phyloP scores from a whole-genome alignment of 2,888 invertebrate species.

The Aleiodes leptofemur region DNA sequence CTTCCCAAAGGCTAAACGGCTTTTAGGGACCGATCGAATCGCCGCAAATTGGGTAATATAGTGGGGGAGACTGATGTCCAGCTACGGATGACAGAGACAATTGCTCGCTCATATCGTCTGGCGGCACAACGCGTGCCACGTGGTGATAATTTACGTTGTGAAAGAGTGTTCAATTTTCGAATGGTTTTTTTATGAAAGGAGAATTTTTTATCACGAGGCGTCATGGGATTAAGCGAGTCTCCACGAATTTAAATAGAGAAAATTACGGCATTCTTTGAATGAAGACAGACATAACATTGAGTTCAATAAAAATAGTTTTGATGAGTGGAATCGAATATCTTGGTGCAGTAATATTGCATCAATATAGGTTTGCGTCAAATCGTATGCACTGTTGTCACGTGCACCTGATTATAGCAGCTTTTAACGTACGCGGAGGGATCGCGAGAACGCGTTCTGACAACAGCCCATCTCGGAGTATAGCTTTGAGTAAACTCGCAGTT shows the following conservation, averaged over 20 bases:
- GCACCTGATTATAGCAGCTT: no score
- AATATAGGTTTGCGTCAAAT: neutral
- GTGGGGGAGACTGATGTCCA: slow-evolving; percentile 30
- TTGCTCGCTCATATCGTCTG: slow-evolving; percentile 40
- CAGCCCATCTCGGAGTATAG: no score
- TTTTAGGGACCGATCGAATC: slow-evolving; percentile 46
- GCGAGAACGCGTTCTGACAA: no score
- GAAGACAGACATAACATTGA: neutral
- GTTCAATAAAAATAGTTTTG: neutral
- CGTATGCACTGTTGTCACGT: no score
- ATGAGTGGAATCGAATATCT: neutral
- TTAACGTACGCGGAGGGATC: no score
- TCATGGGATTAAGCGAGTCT: no score
- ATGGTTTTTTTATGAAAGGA: neutral
- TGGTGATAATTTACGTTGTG: slow-evolving; percentile 65
- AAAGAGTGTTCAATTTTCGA: slow-evolving; percentile 40
- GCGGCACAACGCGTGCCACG: slow-evolving; percentile 56
- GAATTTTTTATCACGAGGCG: neutral
- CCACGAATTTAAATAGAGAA: neutral
- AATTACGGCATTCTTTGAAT: no score
- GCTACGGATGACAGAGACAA: slow-evolving; percentile 20
- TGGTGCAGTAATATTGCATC: neutral
- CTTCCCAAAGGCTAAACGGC: slow-evolving; percentile 39
- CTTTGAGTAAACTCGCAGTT: no score
- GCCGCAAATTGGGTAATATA: slow-evolving; percentile 17